phyloP scores from a whole-genome alignment of 2,113 vertebrate species.

The Malurus cyaneus region DNA sequence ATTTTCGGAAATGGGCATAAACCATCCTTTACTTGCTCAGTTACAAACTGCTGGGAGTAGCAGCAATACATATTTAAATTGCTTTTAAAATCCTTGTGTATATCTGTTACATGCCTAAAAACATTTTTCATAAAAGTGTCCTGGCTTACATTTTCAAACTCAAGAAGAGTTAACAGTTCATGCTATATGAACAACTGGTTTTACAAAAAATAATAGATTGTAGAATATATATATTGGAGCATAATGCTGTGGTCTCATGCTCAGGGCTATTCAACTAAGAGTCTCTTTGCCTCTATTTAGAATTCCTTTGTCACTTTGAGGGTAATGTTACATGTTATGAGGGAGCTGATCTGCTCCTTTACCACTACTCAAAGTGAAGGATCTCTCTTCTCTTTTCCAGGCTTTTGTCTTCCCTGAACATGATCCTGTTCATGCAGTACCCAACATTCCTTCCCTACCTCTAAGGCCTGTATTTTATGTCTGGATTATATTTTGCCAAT shows the following conservation, averaged over 20 bases:
- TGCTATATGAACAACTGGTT: neutral
- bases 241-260: neutral
- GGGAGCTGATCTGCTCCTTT: neutral
- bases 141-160: neutral
- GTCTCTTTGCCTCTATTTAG: neutral
- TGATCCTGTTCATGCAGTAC: neutral
- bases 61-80: neutral
- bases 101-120: neutral
- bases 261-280: neutral
- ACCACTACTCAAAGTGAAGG: neutral
- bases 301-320: neutral
- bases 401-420: neutral
- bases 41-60: neutral
- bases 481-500: neutral
- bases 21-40: neutral
- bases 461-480: neutral
- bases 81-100: neutral
- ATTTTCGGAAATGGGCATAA: neutral
- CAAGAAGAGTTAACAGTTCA: neutral
- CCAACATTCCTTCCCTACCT: neutral
- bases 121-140: neutral
- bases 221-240: neutral
- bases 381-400: neutral
- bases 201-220: neutral
- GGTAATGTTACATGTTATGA: neutral